phyloP scores from a whole-genome alignment of 2,113 vertebrate genomes.

The Polyodon spathula region DNA sequence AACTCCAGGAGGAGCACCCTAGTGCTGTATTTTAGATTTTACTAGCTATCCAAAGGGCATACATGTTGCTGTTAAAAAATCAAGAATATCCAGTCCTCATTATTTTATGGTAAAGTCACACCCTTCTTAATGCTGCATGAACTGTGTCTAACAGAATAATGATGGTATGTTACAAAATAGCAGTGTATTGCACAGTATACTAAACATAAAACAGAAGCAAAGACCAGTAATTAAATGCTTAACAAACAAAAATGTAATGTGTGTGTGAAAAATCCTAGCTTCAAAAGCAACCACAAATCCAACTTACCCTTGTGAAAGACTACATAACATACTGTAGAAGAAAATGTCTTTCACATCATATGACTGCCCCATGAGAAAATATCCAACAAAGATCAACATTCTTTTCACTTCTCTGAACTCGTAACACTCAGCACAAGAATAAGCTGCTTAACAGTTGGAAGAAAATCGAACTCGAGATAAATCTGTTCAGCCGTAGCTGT shows the following conservation, averaged over 20 bases:
- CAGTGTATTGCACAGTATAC: too few species aligned
- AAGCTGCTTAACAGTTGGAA: slow-evolving; percentile 47
- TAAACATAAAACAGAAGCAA: too few species aligned
- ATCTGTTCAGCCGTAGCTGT: slow-evolving; percentile 16
- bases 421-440: slow-evolving; percentile 33
- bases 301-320: neutral
- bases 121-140: too few species aligned
- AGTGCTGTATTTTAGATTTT: too few species aligned
- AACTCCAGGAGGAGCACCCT: too few species aligned
- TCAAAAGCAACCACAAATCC: slow-evolving; percentile 2
- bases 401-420: slow-evolving; percentile 22
- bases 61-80: too few species aligned
- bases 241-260: slow-evolving; percentile 18
- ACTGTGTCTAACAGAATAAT: too few species aligned
- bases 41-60: too few species aligned
- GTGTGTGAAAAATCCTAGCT: neutral
- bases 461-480: slow-evolving; percentile 30
- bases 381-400: slow-evolving; percentile 42
- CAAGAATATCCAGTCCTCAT: too few species aligned
- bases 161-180: too few species aligned
- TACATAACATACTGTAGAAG: slow-evolving; percentile 2
- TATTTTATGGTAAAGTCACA: too few species aligned
- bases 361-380: slow-evolving; percentile 38
- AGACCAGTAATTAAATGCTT: too few species aligned
- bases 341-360: slow-evolving; percentile 33